Percentiles rank a stretch among this genome's conserved stretches.
Evolutionary conservation across 2,113 vertebrate genomes (phyloP).

Genomic region (zebrafish (Danio rerio)): GRCz12tu NC_133182.1:22676001-22676500

Average conservation of each 20-base stretch:
- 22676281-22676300: no score
- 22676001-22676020: not conserved
- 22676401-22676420: no score
- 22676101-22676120: not conserved
- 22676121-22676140: not conserved
- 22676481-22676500: no score
- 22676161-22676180: not conserved
- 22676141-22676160: not conserved
- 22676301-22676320: no score
- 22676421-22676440: no score
- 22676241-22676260: not conserved
- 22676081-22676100: not conserved
- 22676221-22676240: not conserved
- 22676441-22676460: no score
- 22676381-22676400: no score
- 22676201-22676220: not conserved
- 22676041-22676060: not conserved
- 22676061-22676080: not conserved
- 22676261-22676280: not conserved
- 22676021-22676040: not conserved
- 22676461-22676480: no score
- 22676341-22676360: no score
- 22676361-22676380: no score
- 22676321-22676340: no score
- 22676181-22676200: not conserved